Percentiles rank a stretch among this genome's conserved stretches.
These are phyloP conservation scores for Conopomorpha cramerella DNA, from an alignment of 1,140 invertebrate species.

Conservation along the genomic window DNA sequence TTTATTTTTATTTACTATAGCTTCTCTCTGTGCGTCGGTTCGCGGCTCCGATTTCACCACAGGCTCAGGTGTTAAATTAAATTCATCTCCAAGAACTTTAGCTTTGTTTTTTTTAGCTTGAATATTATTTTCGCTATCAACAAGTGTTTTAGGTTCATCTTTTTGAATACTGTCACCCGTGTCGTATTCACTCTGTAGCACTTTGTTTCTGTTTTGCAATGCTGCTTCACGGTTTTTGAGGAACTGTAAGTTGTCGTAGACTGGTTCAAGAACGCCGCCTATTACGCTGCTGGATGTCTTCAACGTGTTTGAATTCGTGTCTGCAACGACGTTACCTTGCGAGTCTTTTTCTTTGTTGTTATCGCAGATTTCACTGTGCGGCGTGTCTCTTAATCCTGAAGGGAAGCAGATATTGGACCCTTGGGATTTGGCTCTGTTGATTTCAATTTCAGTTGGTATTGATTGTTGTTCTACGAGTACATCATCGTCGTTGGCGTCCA, in stretches of 20 bases:
- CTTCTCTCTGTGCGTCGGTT: conserved; percentile 40
- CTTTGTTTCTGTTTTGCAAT: conserved; percentile 40
- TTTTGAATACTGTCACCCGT: no score
- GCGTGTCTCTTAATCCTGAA: conserved; percentile 24
- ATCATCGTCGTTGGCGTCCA: no score
- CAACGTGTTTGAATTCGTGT: conserved; percentile 12
- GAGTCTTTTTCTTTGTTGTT: conserved; percentile 33
- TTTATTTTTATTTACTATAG: conserved; percentile 33
- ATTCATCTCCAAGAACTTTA: conserved; percentile 3
- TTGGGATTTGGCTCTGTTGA: conserved; percentile 21
- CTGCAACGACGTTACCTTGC: conserved; percentile 35
- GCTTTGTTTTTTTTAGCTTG: conserved; percentile 3
- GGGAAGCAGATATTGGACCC: conserved; percentile 27
- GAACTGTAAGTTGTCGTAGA: conserved; percentile 25
- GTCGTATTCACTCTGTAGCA: conserved; percentile 43
- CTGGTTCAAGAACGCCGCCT: conserved; percentile 23
- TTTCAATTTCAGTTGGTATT: conserved; percentile 6
- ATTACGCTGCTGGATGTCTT: conserved; percentile 37
- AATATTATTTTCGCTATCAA: no score
- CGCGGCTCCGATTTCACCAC: conserved; percentile 14
- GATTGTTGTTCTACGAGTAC: conserved; percentile 8
- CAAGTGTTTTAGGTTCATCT: no score
- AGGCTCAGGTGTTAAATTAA: conserved; percentile 7
- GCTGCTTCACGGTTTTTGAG: conserved; percentile 31
- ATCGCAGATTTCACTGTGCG: conserved; percentile 21